Evolutionary conservation across 1,140 invertebrate genomes (phyloP).

Genomic region (Ceratosolen solmsi): DNA sequence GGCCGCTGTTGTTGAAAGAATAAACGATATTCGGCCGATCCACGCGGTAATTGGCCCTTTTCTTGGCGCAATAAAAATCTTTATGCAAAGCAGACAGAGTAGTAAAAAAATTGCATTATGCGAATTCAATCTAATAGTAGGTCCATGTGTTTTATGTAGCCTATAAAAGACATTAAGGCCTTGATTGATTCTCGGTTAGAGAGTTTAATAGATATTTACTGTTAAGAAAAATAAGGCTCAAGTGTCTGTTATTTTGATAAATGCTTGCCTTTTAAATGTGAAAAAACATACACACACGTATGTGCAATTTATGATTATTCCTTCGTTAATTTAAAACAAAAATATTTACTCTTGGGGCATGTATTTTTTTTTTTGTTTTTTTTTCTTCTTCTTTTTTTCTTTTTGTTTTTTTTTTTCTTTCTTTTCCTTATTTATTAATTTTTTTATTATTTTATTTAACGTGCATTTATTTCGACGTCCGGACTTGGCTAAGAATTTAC

Average conservation of each 20-base stretch:
- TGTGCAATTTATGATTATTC: neutral
- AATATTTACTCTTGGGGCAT: neutral
- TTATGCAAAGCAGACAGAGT: neutral
- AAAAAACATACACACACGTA: neutral
- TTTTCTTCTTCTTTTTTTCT: too few species aligned
- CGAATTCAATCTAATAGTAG: neutral
- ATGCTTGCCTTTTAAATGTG: neutral
- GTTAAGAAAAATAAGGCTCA: neutral
- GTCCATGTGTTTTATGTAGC: conserved; percentile 1
- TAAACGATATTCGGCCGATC: neutral
- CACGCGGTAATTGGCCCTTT: neutral
- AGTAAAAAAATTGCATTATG: neutral
- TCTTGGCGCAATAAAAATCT: neutral
- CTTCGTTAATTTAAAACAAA: conserved; percentile 5
- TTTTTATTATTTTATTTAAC: too few species aligned
- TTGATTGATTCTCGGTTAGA: conserved; percentile 13
- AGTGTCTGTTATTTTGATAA: conserved; percentile 15
- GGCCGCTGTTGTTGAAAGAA: neutral
- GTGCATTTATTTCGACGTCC: neutral
- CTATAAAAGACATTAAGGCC: conserved; percentile 22
- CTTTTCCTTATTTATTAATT: too few species aligned
- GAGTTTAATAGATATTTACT: conserved; percentile 26
- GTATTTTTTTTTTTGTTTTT: too few species aligned
- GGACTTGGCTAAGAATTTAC: neutral
- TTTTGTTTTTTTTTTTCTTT: too few species aligned